Percentiles rank a stretch among this genome's conserved stretches.
These are phyloP conservation scores for Leptopilina syphax DNA, from an alignment of 2,888 invertebrate genomes.

Conservation along the genomic window DNA sequence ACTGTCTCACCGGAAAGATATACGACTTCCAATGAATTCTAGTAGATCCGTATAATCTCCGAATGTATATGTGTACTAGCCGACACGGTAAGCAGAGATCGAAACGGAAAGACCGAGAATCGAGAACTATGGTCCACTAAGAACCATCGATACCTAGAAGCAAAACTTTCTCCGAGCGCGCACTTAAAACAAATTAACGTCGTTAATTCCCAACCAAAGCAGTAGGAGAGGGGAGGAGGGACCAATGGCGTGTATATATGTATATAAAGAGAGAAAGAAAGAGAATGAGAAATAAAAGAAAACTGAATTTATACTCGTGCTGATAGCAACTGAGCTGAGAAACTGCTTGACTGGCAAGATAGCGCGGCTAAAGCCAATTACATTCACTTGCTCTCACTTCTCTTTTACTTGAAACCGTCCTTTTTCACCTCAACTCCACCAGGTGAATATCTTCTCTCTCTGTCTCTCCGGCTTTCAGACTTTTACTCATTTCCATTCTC, in stretches of 20 bases:
- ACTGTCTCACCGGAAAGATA: conserved; percentile 37
- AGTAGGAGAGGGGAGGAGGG: conserved; percentile 43
- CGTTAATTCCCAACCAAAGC: conserved; percentile 63
- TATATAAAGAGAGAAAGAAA: conserved; percentile 27
- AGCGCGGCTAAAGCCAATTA: conserved; percentile 73
- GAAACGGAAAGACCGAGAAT: conserved; percentile 4
- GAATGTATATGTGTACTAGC: conserved; percentile 28
- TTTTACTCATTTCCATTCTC: conserved; percentile 39
- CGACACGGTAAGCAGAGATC: conserved; percentile 37
- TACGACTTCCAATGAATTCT: conserved; percentile 28
- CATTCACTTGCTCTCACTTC: conserved; percentile 66
- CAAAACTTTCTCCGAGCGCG: conserved; percentile 60
- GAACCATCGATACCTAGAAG: conserved; percentile 55
- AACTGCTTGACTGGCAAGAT: conserved; percentile 74
- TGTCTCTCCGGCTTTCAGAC: conserved; percentile 22
- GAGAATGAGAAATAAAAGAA: conserved; percentile 63
- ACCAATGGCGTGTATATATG: conserved; percentile 41
- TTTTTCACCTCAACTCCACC: conserved; percentile 30
- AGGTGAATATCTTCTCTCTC: neutral
- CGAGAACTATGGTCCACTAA: conserved; percentile 54
- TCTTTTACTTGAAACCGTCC: conserved; percentile 30
- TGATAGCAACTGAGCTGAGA: conserved; percentile 71
- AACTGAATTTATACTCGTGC: conserved; percentile 72
- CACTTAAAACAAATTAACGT: conserved; percentile 70
- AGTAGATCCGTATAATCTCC: conserved; percentile 37